Evolutionary conservation across 2,797 vertebrate species (phyloP).

Genomic region (Jordanella pulchra): DNA sequence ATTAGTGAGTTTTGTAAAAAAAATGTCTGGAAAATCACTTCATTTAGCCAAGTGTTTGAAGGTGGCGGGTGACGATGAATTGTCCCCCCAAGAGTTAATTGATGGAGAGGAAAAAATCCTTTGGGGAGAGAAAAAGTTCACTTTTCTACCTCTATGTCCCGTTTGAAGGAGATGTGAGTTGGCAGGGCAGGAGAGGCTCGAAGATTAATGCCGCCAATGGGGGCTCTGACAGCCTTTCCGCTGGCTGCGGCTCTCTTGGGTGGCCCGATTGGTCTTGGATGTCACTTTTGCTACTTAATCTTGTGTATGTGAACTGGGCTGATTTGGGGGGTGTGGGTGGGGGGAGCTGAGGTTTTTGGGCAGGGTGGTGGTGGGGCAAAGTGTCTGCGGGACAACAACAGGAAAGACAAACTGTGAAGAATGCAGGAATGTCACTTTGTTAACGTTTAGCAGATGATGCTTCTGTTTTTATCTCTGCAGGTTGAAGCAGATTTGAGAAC

Average conservation of each 20-base stretch:
- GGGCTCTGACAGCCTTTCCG: slow-evolving; percentile 95
- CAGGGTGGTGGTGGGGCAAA: slow-evolving; percentile 11
- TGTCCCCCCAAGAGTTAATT: slow-evolving; percentile 86
- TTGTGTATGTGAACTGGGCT: slow-evolving; percentile 96
- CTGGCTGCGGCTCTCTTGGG: slow-evolving; percentile 93
- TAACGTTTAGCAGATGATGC: slow-evolving; percentile 41
- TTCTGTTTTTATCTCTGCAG: slow-evolving; percentile 11
- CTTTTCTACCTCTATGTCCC: slow-evolving; percentile 75
- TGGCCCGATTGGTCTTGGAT: slow-evolving; percentile 99
- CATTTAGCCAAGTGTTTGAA: slow-evolving; percentile 69
- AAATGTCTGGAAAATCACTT: slow-evolving; percentile 75
- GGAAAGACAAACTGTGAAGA: slow-evolving; percentile 49
- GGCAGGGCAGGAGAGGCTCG: slow-evolving; percentile 93
- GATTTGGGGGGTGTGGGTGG: slow-evolving; percentile 82
- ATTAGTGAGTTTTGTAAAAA: slow-evolving; percentile 35
- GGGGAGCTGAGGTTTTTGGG: slow-evolving; percentile 23
- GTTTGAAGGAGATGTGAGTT: slow-evolving; percentile 96
- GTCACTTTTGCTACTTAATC: slow-evolving; percentile 99
- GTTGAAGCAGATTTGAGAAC: not conserved
- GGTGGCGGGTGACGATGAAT: slow-evolving; percentile 75
- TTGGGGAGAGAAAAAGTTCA: slow-evolving; percentile 75
- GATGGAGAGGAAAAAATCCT: slow-evolving; percentile 76
- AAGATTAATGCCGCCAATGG: slow-evolving; percentile 97
- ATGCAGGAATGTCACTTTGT: slow-evolving; percentile 49
- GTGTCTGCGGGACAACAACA: slow-evolving; percentile 82